These are phyloP conservation scores for Oegoconia quadripuncta DNA, from an alignment of 2,888 invertebrate genomes.

Conservation along the genomic window DNA sequence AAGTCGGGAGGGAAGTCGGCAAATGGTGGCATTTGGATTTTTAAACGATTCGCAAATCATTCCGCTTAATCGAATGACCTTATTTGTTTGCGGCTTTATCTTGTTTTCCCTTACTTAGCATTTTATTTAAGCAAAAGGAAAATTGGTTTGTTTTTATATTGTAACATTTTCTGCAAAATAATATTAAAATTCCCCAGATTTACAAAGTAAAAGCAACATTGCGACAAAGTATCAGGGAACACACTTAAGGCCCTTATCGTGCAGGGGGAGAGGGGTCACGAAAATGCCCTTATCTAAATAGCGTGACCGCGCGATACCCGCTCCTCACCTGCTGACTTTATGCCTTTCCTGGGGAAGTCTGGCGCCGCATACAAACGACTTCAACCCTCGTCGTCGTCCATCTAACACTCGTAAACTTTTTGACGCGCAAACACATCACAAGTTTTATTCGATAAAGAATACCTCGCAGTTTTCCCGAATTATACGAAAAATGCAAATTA, in stretches of 20 bases:
- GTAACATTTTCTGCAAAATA: neutral
- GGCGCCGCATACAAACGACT: slow-evolving; percentile 67
- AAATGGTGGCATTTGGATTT: slow-evolving; percentile 70
- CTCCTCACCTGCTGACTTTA: slow-evolving; percentile 69
- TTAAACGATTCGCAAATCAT: slow-evolving; percentile 74
- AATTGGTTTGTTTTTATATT: slow-evolving; percentile 2
- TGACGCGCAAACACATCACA: slow-evolving; percentile 44
- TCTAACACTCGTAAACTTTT: slow-evolving; percentile 54
- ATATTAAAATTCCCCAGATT: neutral
- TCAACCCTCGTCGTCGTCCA: slow-evolving; percentile 46
- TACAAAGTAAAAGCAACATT: slow-evolving; percentile 19
- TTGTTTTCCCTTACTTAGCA: slow-evolving; percentile 34
- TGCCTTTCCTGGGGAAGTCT: slow-evolving; percentile 62
- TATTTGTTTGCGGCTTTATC: slow-evolving; percentile 56
- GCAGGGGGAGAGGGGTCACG: slow-evolving; percentile 53
- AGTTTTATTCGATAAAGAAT: slow-evolving; percentile 27
- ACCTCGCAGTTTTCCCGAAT: slow-evolving; percentile 52
- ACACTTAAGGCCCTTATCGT: slow-evolving; percentile 48
- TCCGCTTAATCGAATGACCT: slow-evolving; percentile 71
- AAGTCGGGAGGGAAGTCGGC: slow-evolving; percentile 60
- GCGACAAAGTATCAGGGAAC: slow-evolving; percentile 40
- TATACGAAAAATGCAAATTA: slow-evolving; percentile 73
- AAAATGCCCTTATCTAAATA: slow-evolving; percentile 72
- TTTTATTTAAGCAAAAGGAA: slow-evolving; percentile 9
- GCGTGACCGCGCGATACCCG: slow-evolving; percentile 69